phyloP scores from a whole-genome alignment of 1,140 invertebrate species.

The Idris sp. region DNA sequence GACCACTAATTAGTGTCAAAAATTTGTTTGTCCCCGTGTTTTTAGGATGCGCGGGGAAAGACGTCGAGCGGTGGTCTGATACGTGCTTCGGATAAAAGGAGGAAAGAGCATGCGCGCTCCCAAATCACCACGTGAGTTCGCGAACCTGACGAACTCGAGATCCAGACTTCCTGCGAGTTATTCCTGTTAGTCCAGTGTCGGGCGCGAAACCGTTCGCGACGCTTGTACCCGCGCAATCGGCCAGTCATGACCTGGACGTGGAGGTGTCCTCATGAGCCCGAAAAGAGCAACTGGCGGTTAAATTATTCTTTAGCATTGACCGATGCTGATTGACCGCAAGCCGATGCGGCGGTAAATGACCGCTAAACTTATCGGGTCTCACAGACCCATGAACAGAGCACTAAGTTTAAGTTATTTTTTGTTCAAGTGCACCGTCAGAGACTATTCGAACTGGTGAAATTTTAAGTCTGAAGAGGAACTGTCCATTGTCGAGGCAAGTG shows the following conservation, averaged over 20 bases:
- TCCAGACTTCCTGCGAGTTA: conserved; percentile 69
- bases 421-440: no score
- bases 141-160: conserved; percentile 71
- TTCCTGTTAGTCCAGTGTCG: conserved; percentile 68
- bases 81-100: conserved; percentile 40
- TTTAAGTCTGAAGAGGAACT: no score
- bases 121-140: conserved; percentile 76
- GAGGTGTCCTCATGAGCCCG: no score
- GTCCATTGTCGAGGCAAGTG: no score
- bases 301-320: no score
- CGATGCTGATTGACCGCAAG: no score
- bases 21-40: conserved; percentile 52
- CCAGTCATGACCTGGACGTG: conserved; percentile 2
- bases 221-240: conserved; percentile 39
- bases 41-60: conserved; percentile 12
- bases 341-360: neutral
- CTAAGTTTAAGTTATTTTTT: no score
- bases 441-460: no score
- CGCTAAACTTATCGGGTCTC: neutral
- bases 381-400: no score
- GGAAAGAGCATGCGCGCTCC: conserved; percentile 72
- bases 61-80: conserved; percentile 12
- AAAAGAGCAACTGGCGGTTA: neutral
- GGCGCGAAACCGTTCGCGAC: conserved; percentile 73
- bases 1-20: conserved; percentile 27